These are phyloP conservation scores for Drosophila sechellia DNA, from an alignment of 1,140 invertebrate species.

Conservation along the genomic window DNA sequence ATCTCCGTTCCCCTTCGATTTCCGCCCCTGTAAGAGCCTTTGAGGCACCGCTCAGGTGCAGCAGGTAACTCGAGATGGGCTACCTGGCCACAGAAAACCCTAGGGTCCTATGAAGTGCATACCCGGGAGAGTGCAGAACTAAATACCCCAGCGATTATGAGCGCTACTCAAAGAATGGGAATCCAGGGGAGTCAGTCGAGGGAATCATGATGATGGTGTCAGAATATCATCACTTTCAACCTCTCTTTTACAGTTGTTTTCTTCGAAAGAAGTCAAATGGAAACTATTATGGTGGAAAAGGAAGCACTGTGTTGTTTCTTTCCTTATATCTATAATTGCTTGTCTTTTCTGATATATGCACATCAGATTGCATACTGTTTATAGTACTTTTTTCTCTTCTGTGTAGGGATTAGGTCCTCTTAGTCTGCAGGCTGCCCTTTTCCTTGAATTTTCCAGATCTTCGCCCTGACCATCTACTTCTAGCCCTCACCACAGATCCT, in stretches of 20 bases:
- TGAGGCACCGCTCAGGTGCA: constrained; percentile 35
- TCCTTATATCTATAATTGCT: no score
- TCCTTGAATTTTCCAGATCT: no score
- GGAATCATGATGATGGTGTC: background rate
- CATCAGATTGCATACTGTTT: no score
- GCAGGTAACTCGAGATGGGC: constrained; percentile 29
- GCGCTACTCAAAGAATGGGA: background rate
- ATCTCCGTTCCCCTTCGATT: background rate
- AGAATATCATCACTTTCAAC: background rate
- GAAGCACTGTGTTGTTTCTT: no score
- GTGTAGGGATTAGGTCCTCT: no score
- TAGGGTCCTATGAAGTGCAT: background rate
- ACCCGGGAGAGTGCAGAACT: constrained; percentile 17
- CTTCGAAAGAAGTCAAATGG: background rate
- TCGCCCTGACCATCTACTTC: background rate
- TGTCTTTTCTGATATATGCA: no score
- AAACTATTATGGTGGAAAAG: no score
- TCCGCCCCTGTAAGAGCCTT: constrained; percentile 24
- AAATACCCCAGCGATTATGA: constrained; percentile 22
- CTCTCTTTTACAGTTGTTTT: background rate
- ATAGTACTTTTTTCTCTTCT: no score
- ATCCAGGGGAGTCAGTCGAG: background rate
- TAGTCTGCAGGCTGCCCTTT: no score
- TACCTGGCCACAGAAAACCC: constrained; percentile 29
- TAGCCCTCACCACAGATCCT: background rate